phyloP scores from a whole-genome alignment of 2,888 invertebrate genomes.

The Pheosia gnoma region DNA sequence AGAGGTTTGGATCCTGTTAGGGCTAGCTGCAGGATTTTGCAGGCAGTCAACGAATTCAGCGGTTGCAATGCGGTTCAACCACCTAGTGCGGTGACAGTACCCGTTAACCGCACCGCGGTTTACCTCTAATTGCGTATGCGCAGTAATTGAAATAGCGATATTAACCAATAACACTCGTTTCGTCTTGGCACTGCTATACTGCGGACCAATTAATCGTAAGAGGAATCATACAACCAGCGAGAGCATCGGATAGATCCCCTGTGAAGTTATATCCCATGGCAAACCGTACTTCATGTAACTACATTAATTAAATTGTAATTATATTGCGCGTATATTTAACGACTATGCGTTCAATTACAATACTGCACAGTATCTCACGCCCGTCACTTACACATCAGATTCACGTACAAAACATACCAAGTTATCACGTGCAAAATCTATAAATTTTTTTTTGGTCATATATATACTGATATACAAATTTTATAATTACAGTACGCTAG shows the following conservation, averaged over 20 bases:
- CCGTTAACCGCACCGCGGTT: background rate
- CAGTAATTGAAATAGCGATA: background rate
- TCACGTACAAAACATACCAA: conserved; percentile 26
- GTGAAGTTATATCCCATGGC: background rate
- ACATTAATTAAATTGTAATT: background rate
- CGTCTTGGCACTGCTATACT: background rate
- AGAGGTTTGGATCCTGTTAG: no score
- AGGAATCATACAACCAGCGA: background rate
- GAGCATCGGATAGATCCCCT: background rate
- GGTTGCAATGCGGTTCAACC: background rate
- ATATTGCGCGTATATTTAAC: background rate
- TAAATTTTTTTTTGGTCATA: conserved; percentile 74
- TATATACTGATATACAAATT: conserved; percentile 78
- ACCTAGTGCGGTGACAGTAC: background rate
- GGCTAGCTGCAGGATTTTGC: no score
- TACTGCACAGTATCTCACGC: conserved; percentile 12
- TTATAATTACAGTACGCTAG: conserved; percentile 46
- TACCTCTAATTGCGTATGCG: background rate
- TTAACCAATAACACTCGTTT: background rate
- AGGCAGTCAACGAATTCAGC: no score
- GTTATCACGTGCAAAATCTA: conserved; percentile 75
- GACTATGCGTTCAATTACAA: conserved; percentile 11
- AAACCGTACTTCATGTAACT: conserved; percentile 3
- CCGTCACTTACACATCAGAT: conserved; percentile 6
- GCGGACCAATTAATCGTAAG: background rate